Evolutionary conservation across 2,113 vertebrate species (phyloP), one percentile per base, ranked within the genome.

Genomic region (Myotis lucifugus): DNA sequence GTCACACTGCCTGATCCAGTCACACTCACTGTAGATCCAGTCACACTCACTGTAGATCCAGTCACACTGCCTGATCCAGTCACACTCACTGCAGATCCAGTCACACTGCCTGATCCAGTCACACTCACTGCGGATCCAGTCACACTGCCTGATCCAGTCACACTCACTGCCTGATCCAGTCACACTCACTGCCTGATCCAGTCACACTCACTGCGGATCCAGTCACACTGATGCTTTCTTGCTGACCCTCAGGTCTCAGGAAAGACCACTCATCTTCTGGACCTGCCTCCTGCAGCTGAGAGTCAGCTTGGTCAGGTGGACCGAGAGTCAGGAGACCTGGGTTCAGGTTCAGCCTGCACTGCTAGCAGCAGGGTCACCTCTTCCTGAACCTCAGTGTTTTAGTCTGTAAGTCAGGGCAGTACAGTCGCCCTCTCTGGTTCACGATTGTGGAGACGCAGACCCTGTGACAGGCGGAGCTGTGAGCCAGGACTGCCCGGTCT

Each of bases 391-490:
- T 76, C 66, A 4, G 76, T 27, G 86, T 87, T 32, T 40, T 32
- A 1, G 2, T 82, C 32, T 27, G 14, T 25, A 15, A 25, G 0
- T 1, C 15, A n/a, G 42, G 15, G 61, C 59, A n/a, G 42, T 5
- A 12, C 7, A 1, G 29, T 48, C 3, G 4, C 50, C 50, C 11
- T 66, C 34, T 34, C 13, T 6, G 56, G 46, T 15, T 8, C 23
- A 0, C 0, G 40, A 14, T 4, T 0, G 27, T 21, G 61, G 54
- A 64, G 52, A 23, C 3, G 0, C 19, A 0, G 92, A 23, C 14
- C 23, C 32, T 56, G 61, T 13, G 69, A 9, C 27, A 3, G 14
- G 40, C 29, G 6, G 46, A 21, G 13, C 85, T 2, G 34, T 11
- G 66, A n/a, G 66, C 29, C 40, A 5, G 5, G 37, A 34, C 86